phyloP scores from a whole-genome alignment of 1,140 invertebrate genomes.

The Teleopsis dalmanni region DNA sequence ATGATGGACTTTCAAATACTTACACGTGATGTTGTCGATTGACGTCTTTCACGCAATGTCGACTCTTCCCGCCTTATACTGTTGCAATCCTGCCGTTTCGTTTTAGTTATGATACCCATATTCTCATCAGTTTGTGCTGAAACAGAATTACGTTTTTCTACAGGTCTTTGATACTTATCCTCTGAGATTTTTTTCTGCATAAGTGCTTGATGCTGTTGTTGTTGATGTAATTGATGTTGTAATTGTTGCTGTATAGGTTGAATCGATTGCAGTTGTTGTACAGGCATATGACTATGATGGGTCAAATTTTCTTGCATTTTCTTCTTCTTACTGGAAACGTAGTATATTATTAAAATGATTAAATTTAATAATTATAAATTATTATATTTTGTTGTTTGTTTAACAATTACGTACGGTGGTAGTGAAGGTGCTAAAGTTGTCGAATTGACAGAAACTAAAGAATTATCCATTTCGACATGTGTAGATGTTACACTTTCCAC shows the following conservation, averaged over 20 bases:
- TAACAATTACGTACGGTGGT: slow-evolving; percentile 30
- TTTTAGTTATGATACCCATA: slow-evolving; percentile 26
- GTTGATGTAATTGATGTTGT: slow-evolving; percentile 26
- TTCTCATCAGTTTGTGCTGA: slow-evolving; percentile 40
- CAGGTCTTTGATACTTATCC: slow-evolving; percentile 2
- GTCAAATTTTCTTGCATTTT: slow-evolving; percentile 7
- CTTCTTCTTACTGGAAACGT: slow-evolving; percentile 11
- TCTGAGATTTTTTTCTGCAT: slow-evolving; percentile 21
- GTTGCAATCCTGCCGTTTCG: slow-evolving; percentile 20
- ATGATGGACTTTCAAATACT: not conserved
- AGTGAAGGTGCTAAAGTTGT: slow-evolving; percentile 32
- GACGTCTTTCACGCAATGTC: slow-evolving; percentile 27
- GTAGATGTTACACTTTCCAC: slow-evolving; percentile 43
- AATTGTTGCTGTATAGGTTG: slow-evolving; percentile 37
- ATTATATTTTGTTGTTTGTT: not conserved
- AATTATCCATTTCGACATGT: slow-evolving; percentile 40
- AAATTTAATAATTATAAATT: not conserved
- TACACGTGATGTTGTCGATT: slow-evolving; percentile 28
- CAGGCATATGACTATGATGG: not conserved
- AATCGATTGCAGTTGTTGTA: slow-evolving; percentile 20
- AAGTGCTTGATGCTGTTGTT: slow-evolving; percentile 28
- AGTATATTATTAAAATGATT: not conserved
- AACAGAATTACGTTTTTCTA: slow-evolving; percentile 38
- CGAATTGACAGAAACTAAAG: slow-evolving; percentile 35
- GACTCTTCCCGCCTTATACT: slow-evolving; percentile 23